Evolutionary conservation across 2,888 invertebrate genomes (phyloP), one percentile per base, ranked within the genome.

Genomic region (Tenthredo livida): DNA sequence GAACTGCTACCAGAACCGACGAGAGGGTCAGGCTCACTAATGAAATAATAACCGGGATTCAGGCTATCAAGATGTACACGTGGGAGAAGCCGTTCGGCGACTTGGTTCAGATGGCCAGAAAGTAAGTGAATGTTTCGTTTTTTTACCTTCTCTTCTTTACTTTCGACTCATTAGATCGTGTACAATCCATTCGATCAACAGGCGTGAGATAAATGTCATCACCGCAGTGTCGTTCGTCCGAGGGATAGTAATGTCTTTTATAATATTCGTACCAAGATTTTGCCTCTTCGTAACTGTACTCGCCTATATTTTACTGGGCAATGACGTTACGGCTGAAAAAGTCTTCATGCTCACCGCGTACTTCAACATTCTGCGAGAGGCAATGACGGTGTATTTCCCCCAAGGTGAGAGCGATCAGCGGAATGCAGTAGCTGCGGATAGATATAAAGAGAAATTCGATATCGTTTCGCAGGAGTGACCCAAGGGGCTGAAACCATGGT

Each of bases 11-110:
- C n/a, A 95, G 97, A 86, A 98, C 98, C 0, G 99, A 99, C 93
- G 97, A 98, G 92, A 95, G 99, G 84, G 97, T 99, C 10, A 95
- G 98, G 7, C 94, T 98, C 80, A 98, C 98, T 96, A 98, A 97
- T 90, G 99, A 99, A 93, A 97, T 98, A 86, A 95, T 98, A 58
- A 95, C 95, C 12, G 98, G 97, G 0, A 98, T 98, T 90, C 96
- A 97, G 90, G 97, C 98, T 25, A 97, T 98, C 90, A 98, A 98
- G 94, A 98, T 98, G 97, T 98, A 98, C 92, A 97, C 97, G 0
- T 98, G 98, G 96, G 98, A 98, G 93, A 96, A 95, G 88, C 97
- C 97, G 0, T 98, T 98, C 91, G 96, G 96, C 1, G 95, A 96
- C 84, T 94, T 97, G 15, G 96, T 98, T 7, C 95, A 95, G 85